Conservation (phyloP, 2,888 invertebrate genomes). For the Taenaris catops region DNA sequence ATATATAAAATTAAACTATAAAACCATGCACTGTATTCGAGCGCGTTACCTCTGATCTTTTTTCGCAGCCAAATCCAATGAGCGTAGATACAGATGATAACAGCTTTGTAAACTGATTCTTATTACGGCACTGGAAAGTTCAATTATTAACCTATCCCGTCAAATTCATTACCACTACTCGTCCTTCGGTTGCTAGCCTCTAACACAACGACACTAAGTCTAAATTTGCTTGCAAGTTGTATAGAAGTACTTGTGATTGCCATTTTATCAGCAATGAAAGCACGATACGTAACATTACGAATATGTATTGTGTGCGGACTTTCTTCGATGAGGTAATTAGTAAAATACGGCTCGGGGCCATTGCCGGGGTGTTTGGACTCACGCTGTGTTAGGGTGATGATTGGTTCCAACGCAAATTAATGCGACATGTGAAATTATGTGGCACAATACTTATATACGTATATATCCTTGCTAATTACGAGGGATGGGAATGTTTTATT, state of each 20-base stretch:
- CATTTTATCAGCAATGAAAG: slow-evolving; percentile 35
- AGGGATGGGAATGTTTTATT: no score
- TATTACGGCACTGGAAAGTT: slow-evolving; percentile 55
- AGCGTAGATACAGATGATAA: slow-evolving; percentile 31
- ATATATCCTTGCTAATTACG: no score
- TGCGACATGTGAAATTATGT: neutral
- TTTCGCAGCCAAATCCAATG: slow-evolving; percentile 30
- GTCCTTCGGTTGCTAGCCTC: no score
- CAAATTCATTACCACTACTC: slow-evolving; percentile 18
- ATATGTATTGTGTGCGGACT: slow-evolving; percentile 48
- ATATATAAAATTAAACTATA: neutral
- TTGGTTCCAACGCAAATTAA: slow-evolving; percentile 7
- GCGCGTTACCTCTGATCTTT: slow-evolving; percentile 21
- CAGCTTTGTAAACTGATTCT: slow-evolving; percentile 32
- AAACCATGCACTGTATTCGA: slow-evolving; percentile 19
- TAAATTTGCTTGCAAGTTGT: no score
- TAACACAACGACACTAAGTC: no score
- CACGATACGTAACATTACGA: slow-evolving; percentile 53
- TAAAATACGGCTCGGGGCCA: slow-evolving; percentile 10
- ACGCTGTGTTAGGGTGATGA: slow-evolving; percentile 7
- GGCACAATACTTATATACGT: no score
- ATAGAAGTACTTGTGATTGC: slow-evolving; percentile 15
- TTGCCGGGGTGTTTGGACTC: slow-evolving; percentile 3
- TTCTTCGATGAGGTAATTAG: slow-evolving; percentile 58
- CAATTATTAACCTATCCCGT: slow-evolving; percentile 53